Base-by-base conservation (phyloP, 1,140 invertebrate genomes). In the Heterodera carotae region DNA sequence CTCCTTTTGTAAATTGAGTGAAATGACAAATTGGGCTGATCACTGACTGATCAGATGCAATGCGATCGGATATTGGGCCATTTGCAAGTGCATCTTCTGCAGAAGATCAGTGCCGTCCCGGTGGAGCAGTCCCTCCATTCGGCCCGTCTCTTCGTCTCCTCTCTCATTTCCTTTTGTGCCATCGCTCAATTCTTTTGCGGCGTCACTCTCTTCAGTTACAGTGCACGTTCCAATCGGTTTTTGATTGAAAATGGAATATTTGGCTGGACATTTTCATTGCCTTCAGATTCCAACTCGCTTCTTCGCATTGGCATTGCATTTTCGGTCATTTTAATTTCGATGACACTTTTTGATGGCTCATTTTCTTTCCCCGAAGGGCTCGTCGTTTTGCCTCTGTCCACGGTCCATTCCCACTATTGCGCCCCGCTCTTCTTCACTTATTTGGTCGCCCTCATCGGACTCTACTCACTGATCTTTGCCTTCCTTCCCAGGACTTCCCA, bases 141-240 rank as follows among this genome's bases (percentile, higher is more conserved):
- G 31, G 59, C 39, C 8, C 48, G 69, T 56, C 36, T 78, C 39
- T 34, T 77, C 33, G 67, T 78, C 36, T 36, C 77, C 29, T 76
- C 80, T 39, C 7, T 78, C 29, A 34, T 81, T 18, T 71, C 80
- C 31, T 48, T 81, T 25, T 68, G 62, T 29, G 76, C 80, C n/a
- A n/a, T 81, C 10, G 48, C 68, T 3, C 80, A 81, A 27, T 79
- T 83, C 31, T 83, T 48, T 62, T 43, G 76, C 10, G 80, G 80
- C 27, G 34, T 81, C 39, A 56, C 83, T 39, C 76, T 81, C 6
- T 70, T 79, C n/a, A 8, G 64, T n/a, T 81, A 83, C 67, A 81
- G 79, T 72, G 80, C 80, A 2, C 48, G n/a, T 56, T 59, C 43
- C 27, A 81, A 82, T 53, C 34, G 68, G 82, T 71, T 33, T 33